Evolutionary conservation across 2,888 invertebrate genomes (phyloP), one percentile per base, ranked within the genome.

Genomic region (Griposia aprilina): DNA sequence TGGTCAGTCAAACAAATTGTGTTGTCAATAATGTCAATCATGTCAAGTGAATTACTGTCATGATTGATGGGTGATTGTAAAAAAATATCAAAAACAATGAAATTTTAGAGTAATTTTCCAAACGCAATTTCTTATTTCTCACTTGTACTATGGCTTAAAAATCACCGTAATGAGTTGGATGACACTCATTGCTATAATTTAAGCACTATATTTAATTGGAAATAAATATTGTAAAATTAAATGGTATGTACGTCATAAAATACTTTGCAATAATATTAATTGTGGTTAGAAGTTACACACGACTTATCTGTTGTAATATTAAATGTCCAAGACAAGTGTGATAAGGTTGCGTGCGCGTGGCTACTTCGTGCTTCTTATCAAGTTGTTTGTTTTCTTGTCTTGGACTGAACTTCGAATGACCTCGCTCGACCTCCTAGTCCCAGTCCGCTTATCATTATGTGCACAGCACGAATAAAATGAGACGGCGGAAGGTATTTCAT

Each of bases 281-380:
- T 66, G 55, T 67, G 67, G 63, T 83, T 77, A 85, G 75, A 80
- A 73, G 73, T 63, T 81, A 85, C 68, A 73, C 55, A 74, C 71
- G 52, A 66, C 65, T 75, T 88, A 86, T 82, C 80, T 82, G 68
- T 80, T 76, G 50, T 82, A 84, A 78, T 84, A 88, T 71, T 83
- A 77, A 73, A 81, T 76, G 76, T 70, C 59, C 74, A 79, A 76
- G 80, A 80, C 76, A 80, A 84, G 69, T 74, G 76, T 91, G 94
- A 95, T 95, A 94, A 94, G 90, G 88, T 89, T 90, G 89, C 82
- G 88, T 85, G 93, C 93, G 93, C 96, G 96, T 96, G 96, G 93
- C 93, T 92, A 89, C 90, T 93, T 95, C 96, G 96, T 96, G 97
- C 89, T 92, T 92, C 94, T 96, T 97, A 97, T 97, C 97, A 93